Evolutionary conservation across 2,113 vertebrate genomes (phyloP).

Genomic region (Myodes glareolus): DNA sequence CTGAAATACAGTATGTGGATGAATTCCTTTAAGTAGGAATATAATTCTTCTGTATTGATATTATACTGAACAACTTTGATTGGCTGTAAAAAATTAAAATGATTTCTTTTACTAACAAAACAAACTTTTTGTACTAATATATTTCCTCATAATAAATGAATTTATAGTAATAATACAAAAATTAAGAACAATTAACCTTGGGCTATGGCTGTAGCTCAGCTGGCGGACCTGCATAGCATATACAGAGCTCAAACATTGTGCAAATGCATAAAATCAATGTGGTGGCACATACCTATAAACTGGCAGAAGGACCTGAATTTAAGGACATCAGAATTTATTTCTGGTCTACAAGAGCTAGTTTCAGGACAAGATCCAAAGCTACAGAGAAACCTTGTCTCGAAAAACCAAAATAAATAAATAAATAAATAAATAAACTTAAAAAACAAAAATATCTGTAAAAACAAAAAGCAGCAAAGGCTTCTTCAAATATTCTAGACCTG

Average conservation of each 20-base stretch:
- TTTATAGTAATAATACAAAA: conserved; percentile 18
- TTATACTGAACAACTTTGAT: conserved; percentile 96
- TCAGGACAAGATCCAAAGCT: too few species aligned
- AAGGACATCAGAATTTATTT: not conserved
- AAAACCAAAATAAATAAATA: not conserved
- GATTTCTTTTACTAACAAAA: conserved; percentile 33
- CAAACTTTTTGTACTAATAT: not conserved
- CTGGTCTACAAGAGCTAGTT: too few species aligned
- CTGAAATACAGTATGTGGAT: conserved; percentile 99
- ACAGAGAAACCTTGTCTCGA: too few species aligned
- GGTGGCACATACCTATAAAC: not conserved
- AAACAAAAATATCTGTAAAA: not conserved
- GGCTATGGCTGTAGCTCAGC: not conserved
- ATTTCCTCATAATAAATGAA: conserved; percentile 45
- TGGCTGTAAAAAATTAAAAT: conserved; percentile 87
- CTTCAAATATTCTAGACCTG: not conserved
- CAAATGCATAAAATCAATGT: not conserved
- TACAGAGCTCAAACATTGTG: not conserved
- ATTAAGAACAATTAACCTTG: not conserved
- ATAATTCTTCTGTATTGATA: conserved; percentile 98
- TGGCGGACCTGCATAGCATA: not conserved
- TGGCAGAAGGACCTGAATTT: not conserved
- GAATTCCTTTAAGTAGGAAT: conserved; percentile 97
- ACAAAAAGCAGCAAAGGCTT: not conserved
- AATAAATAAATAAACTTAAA: not conserved